Conservation (phyloP, 2,888 invertebrate genomes). For the Rosalia funebris region DNA sequence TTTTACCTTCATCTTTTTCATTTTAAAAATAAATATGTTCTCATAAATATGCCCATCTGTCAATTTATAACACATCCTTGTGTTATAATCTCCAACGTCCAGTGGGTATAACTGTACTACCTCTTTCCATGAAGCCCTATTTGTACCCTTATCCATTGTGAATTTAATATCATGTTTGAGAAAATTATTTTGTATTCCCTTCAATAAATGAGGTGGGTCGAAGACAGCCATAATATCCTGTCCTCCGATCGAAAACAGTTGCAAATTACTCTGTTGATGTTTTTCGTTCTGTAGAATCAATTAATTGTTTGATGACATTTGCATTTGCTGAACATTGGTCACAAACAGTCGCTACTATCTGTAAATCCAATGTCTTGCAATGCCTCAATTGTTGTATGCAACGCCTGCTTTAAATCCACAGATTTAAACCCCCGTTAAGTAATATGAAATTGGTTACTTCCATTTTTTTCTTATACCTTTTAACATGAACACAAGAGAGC, state of each 20-base stretch:
- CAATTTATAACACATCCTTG: background rate
- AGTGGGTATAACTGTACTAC: background rate
- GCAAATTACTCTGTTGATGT: background rate
- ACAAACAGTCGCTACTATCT: background rate
- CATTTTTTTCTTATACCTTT: conserved; percentile 6
- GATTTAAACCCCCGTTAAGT: background rate
- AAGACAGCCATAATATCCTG: background rate
- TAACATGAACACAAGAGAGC: background rate
- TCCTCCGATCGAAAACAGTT: background rate
- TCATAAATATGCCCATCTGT: background rate
- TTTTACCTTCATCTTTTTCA: no score
- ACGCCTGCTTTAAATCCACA: background rate
- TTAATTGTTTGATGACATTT: background rate
- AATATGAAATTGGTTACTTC: conserved; percentile 1
- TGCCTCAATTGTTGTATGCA: no score
- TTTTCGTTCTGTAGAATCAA: no score
- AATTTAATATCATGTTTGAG: background rate
- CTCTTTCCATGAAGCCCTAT: background rate
- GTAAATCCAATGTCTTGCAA: conserved; percentile 11
- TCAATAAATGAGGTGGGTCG: conserved; percentile 3
- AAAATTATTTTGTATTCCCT: background rate
- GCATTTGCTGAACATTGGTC: background rate
- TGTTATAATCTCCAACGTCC: background rate
- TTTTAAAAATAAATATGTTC: no score
- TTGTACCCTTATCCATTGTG: background rate